Percentiles rank a stretch among this genome's conserved stretches.
phyloP scores from a whole-genome alignment of 2,797 vertebrate genomes.

The Pampus argenteus region DNA sequence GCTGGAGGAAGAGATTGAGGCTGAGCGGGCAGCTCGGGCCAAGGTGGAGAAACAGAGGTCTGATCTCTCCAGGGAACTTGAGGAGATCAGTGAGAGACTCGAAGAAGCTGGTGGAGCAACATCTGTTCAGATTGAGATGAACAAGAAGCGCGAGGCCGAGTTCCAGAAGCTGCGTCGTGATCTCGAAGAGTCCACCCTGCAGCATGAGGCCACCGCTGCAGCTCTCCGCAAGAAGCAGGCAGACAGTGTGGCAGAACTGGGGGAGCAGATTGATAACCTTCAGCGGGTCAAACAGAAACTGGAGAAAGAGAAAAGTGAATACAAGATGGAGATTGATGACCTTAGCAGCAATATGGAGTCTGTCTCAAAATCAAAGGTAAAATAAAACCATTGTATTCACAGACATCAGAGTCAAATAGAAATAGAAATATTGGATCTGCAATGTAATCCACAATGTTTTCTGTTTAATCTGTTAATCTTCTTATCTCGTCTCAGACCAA shows the following conservation, averaged over 20 bases:
- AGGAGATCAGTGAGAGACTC: slow-evolving; percentile 88
- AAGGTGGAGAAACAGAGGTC: slow-evolving; percentile 86
- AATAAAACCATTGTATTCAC: background rate
- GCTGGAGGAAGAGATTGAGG: slow-evolving; percentile 89
- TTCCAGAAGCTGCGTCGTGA: slow-evolving; percentile 88
- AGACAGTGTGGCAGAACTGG: slow-evolving; percentile 86
- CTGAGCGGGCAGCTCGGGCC: slow-evolving; percentile 79
- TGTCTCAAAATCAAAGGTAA: slow-evolving; percentile 87
- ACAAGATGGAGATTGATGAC: slow-evolving; percentile 90
- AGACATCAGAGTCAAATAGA: background rate
- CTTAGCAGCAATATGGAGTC: slow-evolving; percentile 85
- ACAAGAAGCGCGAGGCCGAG: slow-evolving; percentile 89
- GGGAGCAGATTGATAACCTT: slow-evolving; percentile 90
- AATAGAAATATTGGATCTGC: background rate
- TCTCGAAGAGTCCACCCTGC: slow-evolving; percentile 89
- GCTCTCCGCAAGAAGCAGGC: slow-evolving; percentile 88
- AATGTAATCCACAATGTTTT: background rate
- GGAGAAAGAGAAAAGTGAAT: slow-evolving; percentile 90
- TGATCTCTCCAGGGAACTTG: slow-evolving; percentile 87
- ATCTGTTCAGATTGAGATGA: slow-evolving; percentile 84
- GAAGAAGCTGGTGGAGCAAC: slow-evolving; percentile 89
- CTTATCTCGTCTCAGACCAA: slow-evolving; percentile 68
- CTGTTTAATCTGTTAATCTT: background rate
- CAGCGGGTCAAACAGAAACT: slow-evolving; percentile 91
- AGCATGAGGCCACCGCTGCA: slow-evolving; percentile 85